These are phyloP conservation scores for Nycticryphes semicollaris DNA, from an alignment of 2,113 vertebrate species.

Conservation along the genomic window DNA sequence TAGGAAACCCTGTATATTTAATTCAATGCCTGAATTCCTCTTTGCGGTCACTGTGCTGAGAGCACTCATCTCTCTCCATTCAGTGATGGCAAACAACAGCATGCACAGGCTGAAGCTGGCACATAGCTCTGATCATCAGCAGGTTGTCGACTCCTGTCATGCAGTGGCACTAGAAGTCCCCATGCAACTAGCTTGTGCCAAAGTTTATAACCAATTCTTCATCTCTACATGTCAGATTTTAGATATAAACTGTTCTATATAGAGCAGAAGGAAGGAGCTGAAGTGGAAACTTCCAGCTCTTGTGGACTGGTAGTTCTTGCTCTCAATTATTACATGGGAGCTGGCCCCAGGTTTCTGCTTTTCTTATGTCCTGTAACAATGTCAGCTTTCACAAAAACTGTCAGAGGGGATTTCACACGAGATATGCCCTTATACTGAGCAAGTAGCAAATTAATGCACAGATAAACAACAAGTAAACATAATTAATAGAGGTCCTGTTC, in stretches of 20 bases:
- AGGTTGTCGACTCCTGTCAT: background rate
- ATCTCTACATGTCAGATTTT: background rate
- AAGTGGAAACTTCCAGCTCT: background rate
- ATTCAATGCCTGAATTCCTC: background rate
- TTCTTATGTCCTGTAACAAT: background rate
- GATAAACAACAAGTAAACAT: background rate
- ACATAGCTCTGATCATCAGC: background rate
- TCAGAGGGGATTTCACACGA: background rate
- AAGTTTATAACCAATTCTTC: background rate
- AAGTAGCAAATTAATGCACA: background rate
- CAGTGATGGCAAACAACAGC: fast-evolving
- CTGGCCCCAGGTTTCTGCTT: background rate
- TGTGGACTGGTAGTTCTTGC: fast-evolving
- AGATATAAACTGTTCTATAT: background rate
- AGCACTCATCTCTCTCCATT: background rate
- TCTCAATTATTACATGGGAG: background rate
- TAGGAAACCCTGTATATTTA: background rate
- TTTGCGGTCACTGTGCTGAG: fast-evolving
- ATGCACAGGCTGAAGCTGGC: background rate
- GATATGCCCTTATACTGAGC: background rate
- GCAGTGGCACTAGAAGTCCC: background rate
- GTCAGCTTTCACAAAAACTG: background rate
- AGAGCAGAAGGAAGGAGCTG: background rate
- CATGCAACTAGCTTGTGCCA: background rate
- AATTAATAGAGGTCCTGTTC: fast-evolving